Percentiles rank a stretch among this genome's conserved stretches.
phyloP scores from a whole-genome alignment of 2,888 invertebrate genomes.

The Drosophila bunnanda region DNA sequence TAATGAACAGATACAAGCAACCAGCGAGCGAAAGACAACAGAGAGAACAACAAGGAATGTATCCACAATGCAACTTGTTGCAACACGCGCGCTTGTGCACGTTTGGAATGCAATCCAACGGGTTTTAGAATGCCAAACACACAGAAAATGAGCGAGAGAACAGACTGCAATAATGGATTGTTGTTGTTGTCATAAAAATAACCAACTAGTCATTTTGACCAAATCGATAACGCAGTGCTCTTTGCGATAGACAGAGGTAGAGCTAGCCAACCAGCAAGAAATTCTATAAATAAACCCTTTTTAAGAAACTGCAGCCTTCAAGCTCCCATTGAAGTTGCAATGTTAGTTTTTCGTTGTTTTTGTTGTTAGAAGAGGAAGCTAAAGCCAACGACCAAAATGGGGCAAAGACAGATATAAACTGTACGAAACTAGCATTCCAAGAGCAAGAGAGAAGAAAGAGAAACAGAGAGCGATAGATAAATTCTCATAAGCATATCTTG shows the following conservation, averaged over 20 bases:
- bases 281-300: constrained; percentile 48
- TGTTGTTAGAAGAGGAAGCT: not conserved
- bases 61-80: constrained; percentile 46
- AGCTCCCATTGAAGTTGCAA: constrained; percentile 16
- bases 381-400: constrained; percentile 68
- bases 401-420: constrained; percentile 49
- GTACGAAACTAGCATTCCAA: constrained; percentile 44
- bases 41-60: constrained; percentile 19
- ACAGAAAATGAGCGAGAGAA: constrained; percentile 18
- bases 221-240: constrained; percentile 36
- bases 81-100: constrained; percentile 24
- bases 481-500: constrained; percentile 1
- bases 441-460: not conserved
- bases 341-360: constrained; percentile 2
- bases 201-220: constrained; percentile 47
- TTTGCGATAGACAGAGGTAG: not conserved
- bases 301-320: constrained; percentile 22
- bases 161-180: constrained; percentile 21
- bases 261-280: not conserved
- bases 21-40: not conserved
- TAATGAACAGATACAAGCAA: constrained; percentile 1
- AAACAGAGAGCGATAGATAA: not conserved
- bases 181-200: constrained; percentile 45
- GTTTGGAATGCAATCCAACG: constrained; percentile 72
- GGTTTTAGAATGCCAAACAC: constrained; percentile 57